Percentiles rank a stretch among this genome's conserved stretches.
Conservation (phyloP, 2,113 vertebrate genomes). For the Prunella fulvescens region DNA sequence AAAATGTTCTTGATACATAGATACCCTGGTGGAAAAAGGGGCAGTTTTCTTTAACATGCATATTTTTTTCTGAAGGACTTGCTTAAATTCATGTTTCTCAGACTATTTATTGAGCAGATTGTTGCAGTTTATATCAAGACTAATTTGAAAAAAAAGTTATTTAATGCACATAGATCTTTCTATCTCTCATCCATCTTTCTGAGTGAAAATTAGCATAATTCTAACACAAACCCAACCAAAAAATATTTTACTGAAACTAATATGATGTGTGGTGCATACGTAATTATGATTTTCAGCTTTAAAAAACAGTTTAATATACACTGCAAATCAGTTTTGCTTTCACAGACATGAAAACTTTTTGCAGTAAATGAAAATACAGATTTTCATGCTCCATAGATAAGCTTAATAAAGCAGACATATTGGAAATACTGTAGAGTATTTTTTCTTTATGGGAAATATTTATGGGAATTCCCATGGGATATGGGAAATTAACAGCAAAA, state of each 20-base stretch:
- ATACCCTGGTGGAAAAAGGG: neutral
- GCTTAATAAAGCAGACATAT: neutral
- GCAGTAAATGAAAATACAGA: neutral
- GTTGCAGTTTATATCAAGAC: neutral
- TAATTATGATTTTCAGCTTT: slow-evolving; percentile 18
- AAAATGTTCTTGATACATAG: neutral
- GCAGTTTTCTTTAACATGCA: neutral
- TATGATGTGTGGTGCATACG: neutral
- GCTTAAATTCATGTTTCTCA: neutral
- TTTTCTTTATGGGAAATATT: neutral
- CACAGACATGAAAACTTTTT: neutral
- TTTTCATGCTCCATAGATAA: neutral
- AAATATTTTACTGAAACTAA: neutral
- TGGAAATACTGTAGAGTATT: neutral
- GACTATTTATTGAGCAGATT: neutral
- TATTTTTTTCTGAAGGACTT: neutral
- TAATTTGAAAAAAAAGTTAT: neutral
- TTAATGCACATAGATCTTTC: neutral
- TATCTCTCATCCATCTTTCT: neutral
- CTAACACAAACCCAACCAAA: neutral
- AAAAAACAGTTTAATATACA: neutral
- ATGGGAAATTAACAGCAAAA: neutral
- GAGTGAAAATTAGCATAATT: slow-evolving; percentile 7
- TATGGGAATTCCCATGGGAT: no score
- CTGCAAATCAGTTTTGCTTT: neutral